Evolutionary conservation across 2,113 vertebrate genomes (phyloP).

Genomic region (Collichthys lucidus): DNA sequence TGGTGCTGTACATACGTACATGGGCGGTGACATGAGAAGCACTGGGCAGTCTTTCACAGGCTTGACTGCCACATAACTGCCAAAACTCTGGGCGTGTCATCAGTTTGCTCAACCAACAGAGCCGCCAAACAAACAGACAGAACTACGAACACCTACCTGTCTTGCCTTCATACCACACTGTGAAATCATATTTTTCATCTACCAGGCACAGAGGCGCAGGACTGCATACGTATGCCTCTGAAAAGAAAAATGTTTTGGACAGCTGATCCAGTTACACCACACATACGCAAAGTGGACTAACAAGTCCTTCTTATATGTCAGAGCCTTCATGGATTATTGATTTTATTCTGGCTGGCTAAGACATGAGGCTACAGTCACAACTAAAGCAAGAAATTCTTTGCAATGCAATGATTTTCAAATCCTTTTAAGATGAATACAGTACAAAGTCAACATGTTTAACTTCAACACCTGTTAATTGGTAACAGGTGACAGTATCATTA

Average conservation of each 20-base stretch:
- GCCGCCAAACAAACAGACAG: slow-evolving; percentile 63
- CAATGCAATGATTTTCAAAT: no score
- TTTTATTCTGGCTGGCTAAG: neutral
- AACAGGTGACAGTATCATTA: no score
- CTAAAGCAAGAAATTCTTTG: neutral
- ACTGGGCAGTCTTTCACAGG: slow-evolving; percentile 47
- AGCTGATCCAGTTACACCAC: neutral
- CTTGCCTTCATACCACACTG: slow-evolving; percentile 45
- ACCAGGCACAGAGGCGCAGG: neutral
- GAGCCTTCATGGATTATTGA: neutral
- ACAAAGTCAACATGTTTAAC: no score
- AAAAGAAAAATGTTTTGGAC: neutral
- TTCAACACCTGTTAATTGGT: no score
- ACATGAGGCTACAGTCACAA: neutral
- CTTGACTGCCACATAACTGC: slow-evolving; percentile 63
- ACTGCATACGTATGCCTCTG: neutral
- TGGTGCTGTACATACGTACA: neutral
- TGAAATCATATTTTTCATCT: slow-evolving; percentile 43
- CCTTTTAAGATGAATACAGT: no score
- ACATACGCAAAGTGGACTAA: slow-evolving; percentile 11
- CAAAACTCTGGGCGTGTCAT: slow-evolving; percentile 77
- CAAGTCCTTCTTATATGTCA: neutral
- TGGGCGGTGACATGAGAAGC: slow-evolving; percentile 42
- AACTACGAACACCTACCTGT: slow-evolving; percentile 62
- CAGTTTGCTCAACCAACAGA: slow-evolving; percentile 75